Base-by-base conservation (phyloP, 2,113 vertebrate species). In the Poeciliopsis turrubarensis region DNA sequence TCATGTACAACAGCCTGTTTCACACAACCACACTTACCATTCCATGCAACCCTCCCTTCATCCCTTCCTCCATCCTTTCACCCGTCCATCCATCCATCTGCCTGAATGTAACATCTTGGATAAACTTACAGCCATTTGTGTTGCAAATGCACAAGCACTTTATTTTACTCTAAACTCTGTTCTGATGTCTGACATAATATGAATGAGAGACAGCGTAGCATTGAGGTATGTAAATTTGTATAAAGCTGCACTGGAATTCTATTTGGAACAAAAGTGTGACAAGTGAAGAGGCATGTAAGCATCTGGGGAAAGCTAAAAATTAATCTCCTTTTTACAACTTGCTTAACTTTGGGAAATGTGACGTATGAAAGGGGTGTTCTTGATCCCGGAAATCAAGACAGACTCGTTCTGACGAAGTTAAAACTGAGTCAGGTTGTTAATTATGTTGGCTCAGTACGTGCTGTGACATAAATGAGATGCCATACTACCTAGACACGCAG, bases 1-100 rank as follows among this genome's bases (percentile, higher is more conserved):
- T 85, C 78, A 89, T 87, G 77, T 87, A 73, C 82, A 19, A 26
- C 85, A 80, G 47, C 67, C 81, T 39, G 82, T 84, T 63, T 76
- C 72, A 80, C 74, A 71, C 72, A 72, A 70, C 77, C 1, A 6
- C 86, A 90, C 83, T 86, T 80, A 41, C 72, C 79, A 78, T 69
- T 27, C 69, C 83, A 77, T 78, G 67, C 62, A 22, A 64, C 78
- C 62, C 65, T 61, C 70, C 82, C 68, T 60, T 29, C 66, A 64
- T 15, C 67, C 76, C 3, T 71, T 70, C 76, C 19, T 54, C 81
- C 76, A 64, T 54, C 80, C 83, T 4, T 79, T 70, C 70, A 14
- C 10, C 80, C 72, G 41, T 63, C 70, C 74, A 13, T 17, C 78
- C 68, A 65, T 64, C 75, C 73, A 73, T 54, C 76, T 70, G 44